Conservation (phyloP, 35 echinoderm and acorn worm genomes). For the Acanthaster planci region DNA sequence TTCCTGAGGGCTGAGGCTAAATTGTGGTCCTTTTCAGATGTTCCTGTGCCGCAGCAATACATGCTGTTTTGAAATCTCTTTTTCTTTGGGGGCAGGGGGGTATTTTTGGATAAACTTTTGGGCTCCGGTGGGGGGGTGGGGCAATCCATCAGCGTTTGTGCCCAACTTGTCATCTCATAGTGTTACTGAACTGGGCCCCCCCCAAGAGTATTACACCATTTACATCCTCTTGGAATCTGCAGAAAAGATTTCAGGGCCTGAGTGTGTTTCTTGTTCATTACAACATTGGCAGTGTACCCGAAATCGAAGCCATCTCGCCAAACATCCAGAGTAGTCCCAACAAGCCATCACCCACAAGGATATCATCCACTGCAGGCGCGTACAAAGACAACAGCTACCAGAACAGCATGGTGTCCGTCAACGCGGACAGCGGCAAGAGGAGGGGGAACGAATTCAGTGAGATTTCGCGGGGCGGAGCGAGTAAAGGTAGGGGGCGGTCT, state of each 20-base stretch:
- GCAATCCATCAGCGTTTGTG: too few relatives aligned
- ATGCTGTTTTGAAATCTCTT: too few relatives aligned
- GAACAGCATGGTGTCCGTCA: slow-evolving; percentile 32
- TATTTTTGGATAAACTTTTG: too few relatives aligned
- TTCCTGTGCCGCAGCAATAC: too few relatives aligned
- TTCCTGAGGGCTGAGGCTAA: too few relatives aligned
- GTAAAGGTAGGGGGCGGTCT: slow-evolving; percentile 27
- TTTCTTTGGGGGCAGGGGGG: too few relatives aligned
- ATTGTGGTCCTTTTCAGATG: too few relatives aligned
- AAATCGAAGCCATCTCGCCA: slow-evolving; percentile 56
- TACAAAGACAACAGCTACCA: slow-evolving; percentile 44
- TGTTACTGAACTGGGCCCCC: too few relatives aligned
- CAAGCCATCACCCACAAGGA: slow-evolving; percentile 10
- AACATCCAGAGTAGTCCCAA: slow-evolving; percentile 27
- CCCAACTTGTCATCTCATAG: background rate
- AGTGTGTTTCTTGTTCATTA: background rate
- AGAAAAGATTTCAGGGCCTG: background rate
- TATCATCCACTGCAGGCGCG: slow-evolving; percentile 7
- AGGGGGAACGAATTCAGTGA: background rate
- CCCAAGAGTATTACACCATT: background rate
- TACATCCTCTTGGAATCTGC: background rate
- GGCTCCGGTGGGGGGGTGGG: too few relatives aligned
- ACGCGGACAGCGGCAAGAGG: background rate
- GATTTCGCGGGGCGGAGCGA: background rate
- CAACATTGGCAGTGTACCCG: slow-evolving; percentile 31